phyloP scores from a whole-genome alignment of 2,113 vertebrate genomes.

The Tupaia tana region DNA sequence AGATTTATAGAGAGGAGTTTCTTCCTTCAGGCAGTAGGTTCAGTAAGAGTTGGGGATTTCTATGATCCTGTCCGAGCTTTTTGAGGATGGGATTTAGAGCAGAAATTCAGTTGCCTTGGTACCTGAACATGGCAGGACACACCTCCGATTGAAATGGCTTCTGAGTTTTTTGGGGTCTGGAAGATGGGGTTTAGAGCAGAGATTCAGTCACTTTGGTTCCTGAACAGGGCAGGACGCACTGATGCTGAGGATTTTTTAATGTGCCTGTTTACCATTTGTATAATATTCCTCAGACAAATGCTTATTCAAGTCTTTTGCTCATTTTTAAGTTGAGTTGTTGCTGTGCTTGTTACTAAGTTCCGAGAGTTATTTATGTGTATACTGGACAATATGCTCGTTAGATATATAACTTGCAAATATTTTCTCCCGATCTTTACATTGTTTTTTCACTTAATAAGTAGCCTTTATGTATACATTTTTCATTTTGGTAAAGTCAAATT shows the following conservation, averaged over 20 bases:
- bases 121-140: too few species aligned
- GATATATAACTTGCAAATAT: background rate
- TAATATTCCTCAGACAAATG: background rate
- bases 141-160: too few species aligned
- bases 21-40: too few species aligned
- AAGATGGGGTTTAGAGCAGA: too few species aligned
- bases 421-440: background rate
- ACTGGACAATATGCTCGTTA: background rate
- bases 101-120: too few species aligned
- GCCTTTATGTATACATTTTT: background rate
- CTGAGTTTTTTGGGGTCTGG: too few species aligned
- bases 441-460: background rate
- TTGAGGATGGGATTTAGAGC: too few species aligned
- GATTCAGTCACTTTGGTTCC: too few species aligned
- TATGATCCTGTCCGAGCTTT: too few species aligned
- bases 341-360: background rate
- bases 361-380: background rate
- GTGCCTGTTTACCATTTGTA: background rate
- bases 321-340: background rate
- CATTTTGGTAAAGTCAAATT: slow-evolving; percentile 1
- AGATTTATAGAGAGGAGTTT: too few species aligned
- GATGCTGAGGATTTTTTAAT: background rate
- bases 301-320: background rate
- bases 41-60: too few species aligned
- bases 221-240: too few species aligned